These are phyloP conservation scores for Cecidostiba fungosa DNA, from an alignment of 2,888 invertebrate species.

Conservation along the genomic window DNA sequence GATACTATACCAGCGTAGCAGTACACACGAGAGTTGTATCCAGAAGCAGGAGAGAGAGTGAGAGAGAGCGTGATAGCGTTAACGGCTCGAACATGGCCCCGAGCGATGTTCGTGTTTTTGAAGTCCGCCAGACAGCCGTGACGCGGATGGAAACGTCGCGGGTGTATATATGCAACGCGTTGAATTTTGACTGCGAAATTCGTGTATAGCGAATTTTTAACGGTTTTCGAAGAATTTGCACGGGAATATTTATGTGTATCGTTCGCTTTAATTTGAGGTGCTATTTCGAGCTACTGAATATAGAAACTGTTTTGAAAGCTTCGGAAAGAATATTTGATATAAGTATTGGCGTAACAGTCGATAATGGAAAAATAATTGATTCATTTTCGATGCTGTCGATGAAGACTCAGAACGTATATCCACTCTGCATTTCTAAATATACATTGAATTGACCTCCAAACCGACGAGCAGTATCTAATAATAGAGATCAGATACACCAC, in stretches of 20 bases:
- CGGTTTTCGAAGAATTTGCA: neutral
- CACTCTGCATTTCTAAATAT: no score
- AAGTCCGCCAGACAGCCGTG: neutral
- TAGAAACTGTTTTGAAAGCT: no score
- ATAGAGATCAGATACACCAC: neutral
- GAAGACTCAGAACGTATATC: no score
- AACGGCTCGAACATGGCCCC: conserved; percentile 29
- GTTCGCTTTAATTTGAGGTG: neutral
- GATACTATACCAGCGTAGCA: neutral
- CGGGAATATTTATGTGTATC: neutral
- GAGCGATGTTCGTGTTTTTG: conserved; percentile 17
- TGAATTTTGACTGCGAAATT: neutral
- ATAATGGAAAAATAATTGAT: no score
- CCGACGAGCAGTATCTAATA: no score
- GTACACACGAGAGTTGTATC: neutral
- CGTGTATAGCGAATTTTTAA: neutral
- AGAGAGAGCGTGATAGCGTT: conserved; percentile 17
- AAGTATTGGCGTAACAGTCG: no score
- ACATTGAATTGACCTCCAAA: no score
- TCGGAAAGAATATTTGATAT: no score
- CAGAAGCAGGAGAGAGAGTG: neutral
- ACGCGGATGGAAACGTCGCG: neutral
- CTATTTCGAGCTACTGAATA: no score
- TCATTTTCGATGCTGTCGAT: no score
- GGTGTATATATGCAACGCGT: neutral